A percentile compares a stretch with the other conserved stretches of the same genome.
Evolutionary conservation across 2,888 invertebrate genomes (phyloP).

Genomic region (Thymelicus lineola): DNA sequence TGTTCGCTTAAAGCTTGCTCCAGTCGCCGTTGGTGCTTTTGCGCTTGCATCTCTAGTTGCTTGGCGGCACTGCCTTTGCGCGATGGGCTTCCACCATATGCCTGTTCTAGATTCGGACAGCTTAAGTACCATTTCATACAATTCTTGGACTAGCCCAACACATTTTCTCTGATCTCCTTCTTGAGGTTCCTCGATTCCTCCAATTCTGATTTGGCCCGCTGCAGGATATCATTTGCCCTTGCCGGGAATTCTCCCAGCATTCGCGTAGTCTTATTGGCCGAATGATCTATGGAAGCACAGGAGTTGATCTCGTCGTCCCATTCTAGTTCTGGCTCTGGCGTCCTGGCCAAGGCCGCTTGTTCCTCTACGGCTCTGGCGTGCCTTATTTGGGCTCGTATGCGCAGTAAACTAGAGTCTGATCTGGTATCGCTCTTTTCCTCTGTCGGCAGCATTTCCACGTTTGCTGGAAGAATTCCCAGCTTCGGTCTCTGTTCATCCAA

Average conservation of each 20-base stretch:
- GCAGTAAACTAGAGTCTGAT: background rate
- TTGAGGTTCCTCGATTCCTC: background rate
- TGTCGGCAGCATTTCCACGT: background rate
- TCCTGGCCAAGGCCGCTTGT: background rate
- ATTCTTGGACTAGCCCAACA: background rate
- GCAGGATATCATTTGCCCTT: background rate
- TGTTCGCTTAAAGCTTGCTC: background rate
- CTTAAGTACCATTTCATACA: background rate
- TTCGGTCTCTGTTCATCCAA: background rate
- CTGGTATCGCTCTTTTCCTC: background rate
- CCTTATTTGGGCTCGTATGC: slow-evolving; percentile 2
- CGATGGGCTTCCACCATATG: background rate
- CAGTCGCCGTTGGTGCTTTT: background rate
- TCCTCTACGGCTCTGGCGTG: background rate
- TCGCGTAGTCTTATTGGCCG: too few relatives aligned
- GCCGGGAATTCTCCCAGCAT: background rate
- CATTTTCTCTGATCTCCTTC: background rate
- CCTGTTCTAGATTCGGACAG: background rate
- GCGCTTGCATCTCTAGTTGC: background rate
- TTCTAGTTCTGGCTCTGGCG: background rate
- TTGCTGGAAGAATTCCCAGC: background rate
- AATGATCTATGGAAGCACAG: background rate
- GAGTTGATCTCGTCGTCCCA: background rate
- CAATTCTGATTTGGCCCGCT: background rate
- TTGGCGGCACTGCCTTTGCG: background rate